phyloP scores from a whole-genome alignment of 2,888 invertebrate species.

The Dynastes hyllus region DNA sequence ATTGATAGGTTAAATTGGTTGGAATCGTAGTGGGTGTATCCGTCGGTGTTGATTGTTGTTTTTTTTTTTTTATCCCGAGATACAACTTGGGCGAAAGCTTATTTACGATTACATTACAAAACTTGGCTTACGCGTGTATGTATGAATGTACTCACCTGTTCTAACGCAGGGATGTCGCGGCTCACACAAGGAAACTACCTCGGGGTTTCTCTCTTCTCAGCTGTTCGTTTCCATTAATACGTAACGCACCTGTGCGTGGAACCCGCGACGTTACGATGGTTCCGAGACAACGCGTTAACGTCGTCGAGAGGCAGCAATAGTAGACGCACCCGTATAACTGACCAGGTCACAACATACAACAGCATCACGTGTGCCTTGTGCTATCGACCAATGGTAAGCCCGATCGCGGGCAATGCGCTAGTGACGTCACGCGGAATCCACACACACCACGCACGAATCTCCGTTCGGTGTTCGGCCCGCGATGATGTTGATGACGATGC shows the following conservation, averaged over 20 bases:
- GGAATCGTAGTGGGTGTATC: constrained; percentile 12
- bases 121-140: neutral
- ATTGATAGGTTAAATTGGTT: too few species aligned
- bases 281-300: constrained; percentile 27
- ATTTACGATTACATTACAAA: too few species aligned
- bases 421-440: constrained; percentile 69
- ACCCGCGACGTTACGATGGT: neutral
- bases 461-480: neutral
- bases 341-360: constrained; percentile 62
- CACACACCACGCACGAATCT: constrained; percentile 39
- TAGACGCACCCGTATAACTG: constrained; percentile 68
- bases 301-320: constrained; percentile 5
- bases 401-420: constrained; percentile 65
- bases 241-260: constrained; percentile 16
- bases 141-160: constrained; percentile 34
- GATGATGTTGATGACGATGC: neutral
- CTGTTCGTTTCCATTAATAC: constrained; percentile 28
- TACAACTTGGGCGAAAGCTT: neutral
- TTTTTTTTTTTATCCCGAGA: neutral
- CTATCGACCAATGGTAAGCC: constrained; percentile 72
- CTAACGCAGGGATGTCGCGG: neutral
- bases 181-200: constrained; percentile 2
- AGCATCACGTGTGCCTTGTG: constrained; percentile 64
- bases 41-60: neutral
- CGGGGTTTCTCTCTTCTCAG: constrained; percentile 27